Conservation (phyloP, 2,888 invertebrate genomes). For the Nomada ferruginata region DNA sequence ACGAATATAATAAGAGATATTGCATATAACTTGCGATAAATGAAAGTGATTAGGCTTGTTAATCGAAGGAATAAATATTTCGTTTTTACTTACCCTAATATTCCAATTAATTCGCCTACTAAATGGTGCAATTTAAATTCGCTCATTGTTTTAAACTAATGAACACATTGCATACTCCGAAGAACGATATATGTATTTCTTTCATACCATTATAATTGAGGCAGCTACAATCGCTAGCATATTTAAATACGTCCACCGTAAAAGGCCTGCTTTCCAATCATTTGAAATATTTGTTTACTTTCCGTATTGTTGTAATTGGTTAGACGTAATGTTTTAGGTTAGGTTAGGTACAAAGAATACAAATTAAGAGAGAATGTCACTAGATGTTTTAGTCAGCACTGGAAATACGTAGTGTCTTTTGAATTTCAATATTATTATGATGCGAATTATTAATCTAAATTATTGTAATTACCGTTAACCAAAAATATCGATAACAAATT, state of each 20-base stretch:
- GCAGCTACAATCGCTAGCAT: not conserved
- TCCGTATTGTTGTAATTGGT: slow-evolving; percentile 21
- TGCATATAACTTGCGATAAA: not conserved
- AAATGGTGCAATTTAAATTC: slow-evolving; percentile 82
- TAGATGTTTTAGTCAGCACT: not conserved
- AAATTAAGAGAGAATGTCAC: not conserved
- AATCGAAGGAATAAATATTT: not conserved
- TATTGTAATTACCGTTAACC: not conserved
- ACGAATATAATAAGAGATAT: not conserved
- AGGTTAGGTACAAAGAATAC: not conserved
- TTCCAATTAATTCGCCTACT: slow-evolving; percentile 77
- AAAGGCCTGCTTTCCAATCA: not conserved
- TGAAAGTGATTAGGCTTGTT: not conserved
- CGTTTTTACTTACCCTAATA: slow-evolving; percentile 74
- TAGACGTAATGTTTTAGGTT: slow-evolving; percentile 7
- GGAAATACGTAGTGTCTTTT: not conserved
- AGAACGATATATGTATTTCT: slow-evolving; percentile 8
- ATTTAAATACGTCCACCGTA: slow-evolving; percentile 2
- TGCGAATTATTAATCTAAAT: not conserved
- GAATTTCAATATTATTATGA: not conserved
- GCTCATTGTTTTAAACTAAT: slow-evolving; percentile 74
- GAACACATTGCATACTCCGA: slow-evolving; percentile 7
- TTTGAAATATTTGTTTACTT: slow-evolving; percentile 31
- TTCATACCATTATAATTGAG: not conserved
- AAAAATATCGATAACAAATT: not conserved